These are phyloP conservation scores for Drosophila elegans DNA, from an alignment of 1,140 invertebrate species.

Conservation along the genomic window DNA sequence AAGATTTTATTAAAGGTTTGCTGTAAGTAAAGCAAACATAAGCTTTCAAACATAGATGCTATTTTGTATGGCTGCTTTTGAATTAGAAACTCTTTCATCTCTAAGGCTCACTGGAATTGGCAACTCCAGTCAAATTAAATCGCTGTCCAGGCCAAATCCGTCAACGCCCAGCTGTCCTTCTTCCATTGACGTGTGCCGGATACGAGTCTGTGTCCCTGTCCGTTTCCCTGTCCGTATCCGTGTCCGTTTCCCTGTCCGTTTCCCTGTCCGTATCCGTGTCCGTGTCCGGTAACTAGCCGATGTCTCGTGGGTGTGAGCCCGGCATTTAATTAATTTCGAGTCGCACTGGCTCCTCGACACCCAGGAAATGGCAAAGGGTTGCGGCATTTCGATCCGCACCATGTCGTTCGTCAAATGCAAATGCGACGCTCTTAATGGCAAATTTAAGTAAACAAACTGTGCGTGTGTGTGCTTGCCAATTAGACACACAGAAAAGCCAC, in stretches of 20 bases:
- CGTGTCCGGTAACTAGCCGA: conserved; percentile 1
- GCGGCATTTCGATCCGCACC: background rate
- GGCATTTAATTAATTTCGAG: conserved; percentile 24
- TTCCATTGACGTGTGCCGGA: no score
- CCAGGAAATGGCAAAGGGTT: conserved; percentile 2
- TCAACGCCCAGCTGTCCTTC: background rate
- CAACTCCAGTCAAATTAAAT: conserved; percentile 1
- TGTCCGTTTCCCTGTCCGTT: no score
- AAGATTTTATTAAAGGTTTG: no score
- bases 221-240: no score
- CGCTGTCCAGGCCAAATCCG: background rate
- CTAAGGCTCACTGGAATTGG: background rate
- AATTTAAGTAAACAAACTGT: conserved; percentile 26
- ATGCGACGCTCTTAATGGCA: conserved; percentile 5
- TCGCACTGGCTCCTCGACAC: background rate
- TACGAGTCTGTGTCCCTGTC: no score
- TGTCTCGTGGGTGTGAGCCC: no score
- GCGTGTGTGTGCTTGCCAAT: conserved; percentile 3
- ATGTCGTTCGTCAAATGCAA: conserved; percentile 14
- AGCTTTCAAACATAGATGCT: no score
- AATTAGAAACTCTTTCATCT: background rate
- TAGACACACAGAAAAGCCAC: background rate
- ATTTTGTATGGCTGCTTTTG: no score
- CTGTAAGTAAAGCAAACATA: no score
- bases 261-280: no score